These are phyloP conservation scores for Caenorhabditis remanei DNA, from an alignment of 1,140 invertebrate genomes.

Conservation along the genomic window DNA sequence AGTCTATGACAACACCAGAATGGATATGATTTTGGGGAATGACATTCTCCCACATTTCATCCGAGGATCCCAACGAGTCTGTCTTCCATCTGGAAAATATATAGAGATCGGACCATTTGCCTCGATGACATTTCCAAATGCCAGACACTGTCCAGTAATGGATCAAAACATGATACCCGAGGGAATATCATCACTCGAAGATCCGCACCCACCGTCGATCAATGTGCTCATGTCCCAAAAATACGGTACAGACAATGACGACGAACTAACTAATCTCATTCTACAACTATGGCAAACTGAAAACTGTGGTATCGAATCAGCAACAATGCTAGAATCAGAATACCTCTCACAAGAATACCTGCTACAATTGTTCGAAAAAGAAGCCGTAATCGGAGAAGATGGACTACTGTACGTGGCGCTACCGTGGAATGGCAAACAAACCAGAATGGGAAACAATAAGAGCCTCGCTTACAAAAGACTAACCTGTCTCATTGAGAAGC, in stretches of 20 bases:
- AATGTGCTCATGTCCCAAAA: background rate
- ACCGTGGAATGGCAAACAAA: slow-evolving; percentile 15
- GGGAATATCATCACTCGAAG: too few relatives aligned
- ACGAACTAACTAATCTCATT: too few relatives aligned
- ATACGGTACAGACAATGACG: too few relatives aligned
- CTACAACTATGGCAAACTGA: too few relatives aligned
- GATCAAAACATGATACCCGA: too few relatives aligned
- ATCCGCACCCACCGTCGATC: background rate
- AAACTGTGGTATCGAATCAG: too few relatives aligned
- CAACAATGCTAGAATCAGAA: slow-evolving; percentile 2
- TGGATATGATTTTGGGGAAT: background rate
- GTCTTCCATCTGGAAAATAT: background rate
- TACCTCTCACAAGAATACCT: background rate
- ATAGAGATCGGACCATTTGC: background rate
- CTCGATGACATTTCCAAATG: background rate
- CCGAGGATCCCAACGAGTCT: background rate
- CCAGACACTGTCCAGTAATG: background rate
- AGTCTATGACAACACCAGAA: background rate
- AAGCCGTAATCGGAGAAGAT: background rate
- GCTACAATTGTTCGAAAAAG: background rate
- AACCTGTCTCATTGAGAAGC: background rate
- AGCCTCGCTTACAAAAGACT: background rate
- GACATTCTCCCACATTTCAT: background rate
- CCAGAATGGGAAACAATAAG: background rate
- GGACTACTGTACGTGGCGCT: background rate